Conservation (phyloP, 2,113 vertebrate genomes). For the Hoplias malabaricus region DNA sequence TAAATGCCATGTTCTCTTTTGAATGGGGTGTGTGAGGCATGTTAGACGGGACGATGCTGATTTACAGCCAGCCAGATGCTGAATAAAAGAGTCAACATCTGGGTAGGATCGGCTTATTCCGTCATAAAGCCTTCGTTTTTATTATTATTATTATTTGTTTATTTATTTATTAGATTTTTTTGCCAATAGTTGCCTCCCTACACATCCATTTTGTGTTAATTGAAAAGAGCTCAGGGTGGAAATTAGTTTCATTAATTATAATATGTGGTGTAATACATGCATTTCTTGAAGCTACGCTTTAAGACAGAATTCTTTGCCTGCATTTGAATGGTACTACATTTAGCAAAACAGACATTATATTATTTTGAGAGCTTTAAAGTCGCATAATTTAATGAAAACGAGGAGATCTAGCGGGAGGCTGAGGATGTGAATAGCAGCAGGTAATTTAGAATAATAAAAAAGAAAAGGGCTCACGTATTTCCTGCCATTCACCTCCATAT, state of each 20-base stretch:
- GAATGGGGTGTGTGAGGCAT: conserved; percentile 41
- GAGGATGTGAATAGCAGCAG: not conserved
- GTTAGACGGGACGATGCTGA: conserved; percentile 52
- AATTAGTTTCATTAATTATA: conserved; percentile 28
- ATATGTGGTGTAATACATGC: not conserved
- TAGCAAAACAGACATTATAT: conserved; percentile 3
- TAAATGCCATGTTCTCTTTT: conserved; percentile 51
- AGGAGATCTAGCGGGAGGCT: not conserved
- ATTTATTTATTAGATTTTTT: no score
- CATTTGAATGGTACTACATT: conserved; percentile 21
- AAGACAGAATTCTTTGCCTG: conserved; percentile 22
- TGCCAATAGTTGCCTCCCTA: conserved; percentile 25
- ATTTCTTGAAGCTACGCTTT: conserved; percentile 29
- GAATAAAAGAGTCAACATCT: conserved; percentile 58
- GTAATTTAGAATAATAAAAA: not conserved
- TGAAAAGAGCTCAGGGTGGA: conserved; percentile 5
- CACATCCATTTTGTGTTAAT: not conserved
- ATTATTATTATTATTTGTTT: no score
- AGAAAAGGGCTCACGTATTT: not conserved
- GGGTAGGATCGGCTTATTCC: conserved; percentile 44
- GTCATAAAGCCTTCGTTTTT: conserved; percentile 42
- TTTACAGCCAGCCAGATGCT: conserved; percentile 61
- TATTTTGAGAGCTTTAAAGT: conserved; percentile 10
- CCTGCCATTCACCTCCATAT: not conserved
- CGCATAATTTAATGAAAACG: not conserved